Conservation (phyloP, 2,113 vertebrate species). For the Emydocephalus ijimae region DNA sequence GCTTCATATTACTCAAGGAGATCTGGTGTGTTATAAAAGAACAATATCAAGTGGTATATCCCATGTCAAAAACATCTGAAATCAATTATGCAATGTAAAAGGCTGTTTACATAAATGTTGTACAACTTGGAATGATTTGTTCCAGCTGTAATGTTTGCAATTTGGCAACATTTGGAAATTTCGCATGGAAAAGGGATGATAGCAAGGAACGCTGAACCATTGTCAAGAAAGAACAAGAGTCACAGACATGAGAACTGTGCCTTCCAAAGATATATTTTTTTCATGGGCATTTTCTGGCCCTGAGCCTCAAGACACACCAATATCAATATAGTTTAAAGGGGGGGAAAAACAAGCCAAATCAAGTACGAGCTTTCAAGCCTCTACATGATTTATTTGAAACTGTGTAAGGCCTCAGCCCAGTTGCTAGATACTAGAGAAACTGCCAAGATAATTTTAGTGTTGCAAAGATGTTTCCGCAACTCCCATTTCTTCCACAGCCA, state of each 20-base stretch:
- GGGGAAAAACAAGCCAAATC: not conserved
- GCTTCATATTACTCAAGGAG: not conserved
- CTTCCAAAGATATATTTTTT: not conserved
- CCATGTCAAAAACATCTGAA: not conserved
- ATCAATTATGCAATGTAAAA: not conserved
- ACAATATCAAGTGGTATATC: not conserved
- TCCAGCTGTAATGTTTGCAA: not conserved
- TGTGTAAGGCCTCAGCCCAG: not conserved
- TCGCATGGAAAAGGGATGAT: not conserved
- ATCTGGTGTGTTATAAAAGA: not conserved
- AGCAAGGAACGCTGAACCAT: not conserved
- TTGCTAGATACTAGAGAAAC: not conserved
- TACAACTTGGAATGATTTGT: not conserved
- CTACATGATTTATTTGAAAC: not conserved
- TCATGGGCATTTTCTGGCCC: not conserved
- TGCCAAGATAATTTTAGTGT: not conserved
- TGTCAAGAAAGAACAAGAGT: not conserved
- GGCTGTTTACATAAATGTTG: slow-evolving; percentile 1
- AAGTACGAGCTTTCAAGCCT: not conserved
- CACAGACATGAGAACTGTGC: no score
- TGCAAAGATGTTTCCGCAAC: not conserved
- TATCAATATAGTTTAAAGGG: not conserved
- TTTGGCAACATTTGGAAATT: not conserved
- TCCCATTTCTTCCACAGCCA: not conserved
- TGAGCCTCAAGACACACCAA: not conserved